phyloP scores from a whole-genome alignment of 2,888 invertebrate genomes.

The Embidobia sp. region DNA sequence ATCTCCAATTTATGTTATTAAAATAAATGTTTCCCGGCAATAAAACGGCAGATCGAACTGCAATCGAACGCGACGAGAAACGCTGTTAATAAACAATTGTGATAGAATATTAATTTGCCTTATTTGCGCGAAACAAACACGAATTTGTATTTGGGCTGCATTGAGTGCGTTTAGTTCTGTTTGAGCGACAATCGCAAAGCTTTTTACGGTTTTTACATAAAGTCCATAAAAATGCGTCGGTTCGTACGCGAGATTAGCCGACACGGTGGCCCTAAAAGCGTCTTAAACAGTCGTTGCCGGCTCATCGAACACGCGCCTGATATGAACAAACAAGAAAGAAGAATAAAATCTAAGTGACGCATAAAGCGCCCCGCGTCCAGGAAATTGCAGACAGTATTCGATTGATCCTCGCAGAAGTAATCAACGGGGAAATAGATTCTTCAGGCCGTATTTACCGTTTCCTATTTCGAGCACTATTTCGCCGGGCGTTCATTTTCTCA shows the following conservation, averaged over 20 bases:
- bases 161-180: not conserved
- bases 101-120: slow-evolving; percentile 11
- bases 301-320: slow-evolving; percentile 20
- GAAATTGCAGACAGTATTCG: slow-evolving; percentile 63
- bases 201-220: too few species aligned
- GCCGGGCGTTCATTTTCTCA: slow-evolving; percentile 58
- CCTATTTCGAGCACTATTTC: slow-evolving; percentile 58
- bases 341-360: slow-evolving; percentile 58
- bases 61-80: not conserved
- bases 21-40: slow-evolving; percentile 10
- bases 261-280: not conserved
- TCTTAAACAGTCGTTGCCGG: slow-evolving; percentile 9
- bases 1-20: slow-evolving; percentile 14
- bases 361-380: slow-evolving; percentile 53
- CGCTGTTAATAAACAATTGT: slow-evolving; percentile 19
- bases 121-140: not conserved
- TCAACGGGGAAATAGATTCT: slow-evolving; percentile 65
- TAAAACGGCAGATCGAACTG: slow-evolving; percentile 17
- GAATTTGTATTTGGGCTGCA: not conserved
- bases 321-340: slow-evolving; percentile 46
- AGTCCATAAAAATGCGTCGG: too few species aligned
- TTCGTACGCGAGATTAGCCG: too few species aligned
- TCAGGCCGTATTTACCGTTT: slow-evolving; percentile 62
- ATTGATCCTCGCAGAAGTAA: slow-evolving; percentile 64
- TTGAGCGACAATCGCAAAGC: not conserved